Evolutionary conservation across 2,888 invertebrate genomes (phyloP), one percentile per base, ranked within the genome.

Genomic region (Eumacrocentrus americanus): DNA sequence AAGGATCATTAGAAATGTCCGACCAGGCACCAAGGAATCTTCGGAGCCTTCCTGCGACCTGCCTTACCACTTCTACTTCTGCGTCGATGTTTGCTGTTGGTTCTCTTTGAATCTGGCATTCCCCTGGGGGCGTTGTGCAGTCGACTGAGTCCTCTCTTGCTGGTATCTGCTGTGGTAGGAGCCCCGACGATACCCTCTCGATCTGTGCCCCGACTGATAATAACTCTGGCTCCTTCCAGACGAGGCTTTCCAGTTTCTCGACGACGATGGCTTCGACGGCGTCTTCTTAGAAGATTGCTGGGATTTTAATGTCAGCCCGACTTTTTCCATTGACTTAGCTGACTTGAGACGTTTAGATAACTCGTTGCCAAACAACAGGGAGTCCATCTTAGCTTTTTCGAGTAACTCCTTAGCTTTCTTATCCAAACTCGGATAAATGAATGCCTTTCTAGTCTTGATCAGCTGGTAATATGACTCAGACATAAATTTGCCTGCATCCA

Each of bases 241-340:
- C 37, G 64, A 61, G 60, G 63, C 34, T 23, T 25, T 51, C 52
- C 53, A 62, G 64, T 64, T 67, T 64, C 53, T 52, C 58, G 55
- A 12, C n/a, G 7, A 40, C 6, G 54, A 54, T 1, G n/a, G 38
- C 34, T 51, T 60, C n/a, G 38, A n/a, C 14, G 52, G 16, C 2
- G 20, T n/a, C 18, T 62, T 64, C 12, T 63, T 60, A 1, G 25
- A 14, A 2, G 11, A 3, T 34, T 50, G 37, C 11, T 61, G 61
- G 14, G 59, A 38, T 29, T 67, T 67, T n/a, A 66, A 34, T 9
- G 52, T 58, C 6, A 54, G 50, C 3, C 62, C 58, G 5, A 61
- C 35, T 44, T 64, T 66, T 35, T 66, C 66, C 9, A 67, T 59
- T 0, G 64, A 57, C 46, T 67, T 62, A 11, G 65, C 64, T 12